Evolutionary conservation across 2,797 vertebrate genomes (phyloP).

Genomic region (Pseudotriccus pelzelni): DNA sequence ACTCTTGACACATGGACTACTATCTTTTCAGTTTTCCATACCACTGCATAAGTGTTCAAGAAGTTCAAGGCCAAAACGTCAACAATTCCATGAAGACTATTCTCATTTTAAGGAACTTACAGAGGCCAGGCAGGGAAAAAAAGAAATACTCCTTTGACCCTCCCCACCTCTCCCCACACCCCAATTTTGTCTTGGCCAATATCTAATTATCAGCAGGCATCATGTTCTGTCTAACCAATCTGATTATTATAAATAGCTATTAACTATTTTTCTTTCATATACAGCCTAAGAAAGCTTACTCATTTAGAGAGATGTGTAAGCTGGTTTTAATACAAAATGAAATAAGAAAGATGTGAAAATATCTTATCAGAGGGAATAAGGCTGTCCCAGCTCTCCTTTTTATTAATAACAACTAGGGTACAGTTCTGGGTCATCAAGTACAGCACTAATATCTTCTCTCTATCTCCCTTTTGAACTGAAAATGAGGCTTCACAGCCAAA

Average conservation of each 20-base stretch:
- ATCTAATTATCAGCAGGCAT: background rate
- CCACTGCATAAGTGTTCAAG: background rate
- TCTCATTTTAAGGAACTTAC: background rate
- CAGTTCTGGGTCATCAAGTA: background rate
- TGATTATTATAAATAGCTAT: background rate
- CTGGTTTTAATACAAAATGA: background rate
- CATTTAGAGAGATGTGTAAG: background rate
- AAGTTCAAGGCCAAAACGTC: background rate
- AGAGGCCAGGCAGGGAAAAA: background rate
- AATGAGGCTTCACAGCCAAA: background rate
- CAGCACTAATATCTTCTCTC: background rate
- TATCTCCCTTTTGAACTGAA: background rate
- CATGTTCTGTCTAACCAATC: background rate
- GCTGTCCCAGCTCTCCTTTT: background rate
- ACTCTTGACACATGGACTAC: fast-evolving
- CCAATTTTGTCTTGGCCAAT: background rate
- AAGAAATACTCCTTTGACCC: background rate
- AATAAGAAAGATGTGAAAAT: background rate
- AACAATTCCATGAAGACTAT: background rate
- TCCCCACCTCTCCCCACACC: no score
- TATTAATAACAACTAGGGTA: background rate
- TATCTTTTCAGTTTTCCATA: background rate
- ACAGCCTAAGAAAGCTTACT: background rate
- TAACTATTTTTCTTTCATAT: background rate
- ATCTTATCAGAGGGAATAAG: background rate